These are phyloP conservation scores for Poecilus cupreus DNA, from an alignment of 2,888 invertebrate genomes.

Conservation along the genomic window DNA sequence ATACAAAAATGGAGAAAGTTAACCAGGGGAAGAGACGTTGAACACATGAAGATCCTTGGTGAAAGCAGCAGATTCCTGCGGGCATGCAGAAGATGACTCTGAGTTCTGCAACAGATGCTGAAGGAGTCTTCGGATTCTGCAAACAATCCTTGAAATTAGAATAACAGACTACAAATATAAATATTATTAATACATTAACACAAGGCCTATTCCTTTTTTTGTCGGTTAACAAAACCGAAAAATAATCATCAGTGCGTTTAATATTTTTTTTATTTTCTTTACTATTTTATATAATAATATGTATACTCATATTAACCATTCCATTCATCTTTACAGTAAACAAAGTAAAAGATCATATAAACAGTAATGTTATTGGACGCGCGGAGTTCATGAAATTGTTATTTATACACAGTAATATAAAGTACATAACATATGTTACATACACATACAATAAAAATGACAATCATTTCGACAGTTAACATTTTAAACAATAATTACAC, in stretches of 20 bases:
- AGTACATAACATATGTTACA: slow-evolving; percentile 31
- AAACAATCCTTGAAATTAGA: no score
- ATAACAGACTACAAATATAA: no score
- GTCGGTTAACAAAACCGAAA: no score
- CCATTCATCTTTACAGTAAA: slow-evolving; percentile 58
- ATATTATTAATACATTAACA: no score
- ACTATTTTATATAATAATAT: slow-evolving; percentile 57
- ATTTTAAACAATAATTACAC: slow-evolving; percentile 54
- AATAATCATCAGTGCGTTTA: slow-evolving; percentile 11
- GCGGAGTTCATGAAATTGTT: slow-evolving; percentile 55
- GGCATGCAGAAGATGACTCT: no score
- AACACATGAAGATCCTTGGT: no score
- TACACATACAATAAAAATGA: slow-evolving; percentile 46
- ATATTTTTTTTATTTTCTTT: slow-evolving; percentile 57
- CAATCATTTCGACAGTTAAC: slow-evolving; percentile 52
- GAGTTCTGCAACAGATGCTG: no score
- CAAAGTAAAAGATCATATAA: slow-evolving; percentile 58
- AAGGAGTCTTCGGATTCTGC: no score
- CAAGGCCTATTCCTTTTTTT: no score
- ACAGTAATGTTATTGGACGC: slow-evolving; percentile 57
- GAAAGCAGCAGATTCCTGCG: no score
- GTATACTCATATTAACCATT: slow-evolving; percentile 57
- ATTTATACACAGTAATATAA: slow-evolving; percentile 52
- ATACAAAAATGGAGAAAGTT: no score
- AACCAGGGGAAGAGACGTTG: no score